Conservation (phyloP, 2,113 vertebrate species). For the Etheostoma spectabile region DNA sequence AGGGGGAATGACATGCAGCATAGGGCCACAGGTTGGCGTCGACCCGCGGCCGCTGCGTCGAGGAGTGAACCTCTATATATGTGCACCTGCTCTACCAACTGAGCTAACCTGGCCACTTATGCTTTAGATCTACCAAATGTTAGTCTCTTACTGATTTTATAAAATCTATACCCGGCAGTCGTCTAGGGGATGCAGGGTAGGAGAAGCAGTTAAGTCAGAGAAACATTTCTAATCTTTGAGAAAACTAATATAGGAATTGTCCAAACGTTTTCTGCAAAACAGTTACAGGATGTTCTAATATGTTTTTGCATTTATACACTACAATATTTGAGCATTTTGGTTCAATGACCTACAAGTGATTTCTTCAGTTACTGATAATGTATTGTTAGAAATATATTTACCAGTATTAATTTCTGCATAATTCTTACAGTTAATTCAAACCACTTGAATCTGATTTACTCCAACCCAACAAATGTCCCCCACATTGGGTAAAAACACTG, state of each 20-base stretch:
- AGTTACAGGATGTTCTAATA: not conserved
- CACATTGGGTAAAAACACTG: not conserved
- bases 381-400: not conserved
- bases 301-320: not conserved
- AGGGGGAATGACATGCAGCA: too few species aligned
- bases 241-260: not conserved
- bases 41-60: too few species aligned
- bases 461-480: not conserved
- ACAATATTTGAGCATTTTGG: not conserved
- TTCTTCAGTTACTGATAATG: not conserved
- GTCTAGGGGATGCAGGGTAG: not conserved
- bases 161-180: not conserved
- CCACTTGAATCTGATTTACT: not conserved
- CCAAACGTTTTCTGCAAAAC: not conserved
- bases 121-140: conserved; percentile 1
- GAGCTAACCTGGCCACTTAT: too few species aligned
- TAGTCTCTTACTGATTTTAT: not conserved
- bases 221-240: not conserved
- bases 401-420: not conserved
- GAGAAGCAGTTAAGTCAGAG: not conserved
- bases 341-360: not conserved
- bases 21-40: too few species aligned
- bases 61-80: too few species aligned
- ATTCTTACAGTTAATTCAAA: not conserved
- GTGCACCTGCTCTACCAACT: too few species aligned